phyloP scores from a whole-genome alignment of 2,888 invertebrate species.

The Eilema depressum region DNA sequence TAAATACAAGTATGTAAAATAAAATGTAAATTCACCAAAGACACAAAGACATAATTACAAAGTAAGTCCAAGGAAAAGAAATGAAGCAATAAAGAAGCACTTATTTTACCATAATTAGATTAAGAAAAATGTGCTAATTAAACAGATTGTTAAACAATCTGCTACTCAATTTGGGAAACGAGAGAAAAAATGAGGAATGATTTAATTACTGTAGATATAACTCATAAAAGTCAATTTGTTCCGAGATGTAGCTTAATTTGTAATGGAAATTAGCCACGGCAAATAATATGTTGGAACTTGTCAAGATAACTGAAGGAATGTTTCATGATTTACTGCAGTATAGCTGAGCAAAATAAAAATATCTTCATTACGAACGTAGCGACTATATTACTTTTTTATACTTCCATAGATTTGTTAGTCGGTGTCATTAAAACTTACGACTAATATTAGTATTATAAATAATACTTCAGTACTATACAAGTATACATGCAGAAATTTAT shows the following conservation, averaged over 20 bases:
- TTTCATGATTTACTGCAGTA: slow-evolving; percentile 2
- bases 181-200: slow-evolving; percentile 39
- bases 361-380: background rate
- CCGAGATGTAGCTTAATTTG: slow-evolving; percentile 43
- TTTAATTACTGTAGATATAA: slow-evolving; percentile 42
- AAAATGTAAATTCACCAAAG: background rate
- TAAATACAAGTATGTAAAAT: background rate
- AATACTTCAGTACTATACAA: too few species aligned
- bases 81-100: slow-evolving; percentile 33
- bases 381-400: too few species aligned
- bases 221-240: slow-evolving; percentile 50
- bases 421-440: too few species aligned
- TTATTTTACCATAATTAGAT: slow-evolving; percentile 39
- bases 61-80: slow-evolving; percentile 13
- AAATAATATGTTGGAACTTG: slow-evolving; percentile 19
- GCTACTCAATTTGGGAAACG: slow-evolving; percentile 30
- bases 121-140: slow-evolving; percentile 45
- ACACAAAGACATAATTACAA: slow-evolving; percentile 14
- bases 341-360: background rate
- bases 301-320: slow-evolving; percentile 9
- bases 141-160: slow-evolving; percentile 46
- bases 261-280: slow-evolving; percentile 28
- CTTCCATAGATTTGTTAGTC: too few species aligned
- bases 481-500: too few species aligned
- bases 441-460: too few species aligned